phyloP scores from a whole-genome alignment of 2,113 vertebrate species.

The Leucoraja erinaceus region DNA sequence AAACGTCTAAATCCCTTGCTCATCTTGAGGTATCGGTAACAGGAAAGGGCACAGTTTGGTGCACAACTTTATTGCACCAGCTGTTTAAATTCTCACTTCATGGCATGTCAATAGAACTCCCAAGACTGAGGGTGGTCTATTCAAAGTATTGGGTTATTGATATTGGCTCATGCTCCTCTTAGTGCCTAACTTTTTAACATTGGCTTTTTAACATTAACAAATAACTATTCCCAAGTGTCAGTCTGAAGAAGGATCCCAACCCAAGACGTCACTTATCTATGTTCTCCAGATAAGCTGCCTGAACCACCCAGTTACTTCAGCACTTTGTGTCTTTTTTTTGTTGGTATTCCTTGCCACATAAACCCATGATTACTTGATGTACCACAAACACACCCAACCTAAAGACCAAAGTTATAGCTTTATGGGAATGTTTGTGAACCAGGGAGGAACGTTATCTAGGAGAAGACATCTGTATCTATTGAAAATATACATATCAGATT shows the following conservation, averaged over 20 bases:
- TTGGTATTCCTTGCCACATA: background rate
- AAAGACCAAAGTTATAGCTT: background rate
- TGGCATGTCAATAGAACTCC: background rate
- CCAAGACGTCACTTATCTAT: too few species aligned
- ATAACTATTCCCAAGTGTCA: background rate
- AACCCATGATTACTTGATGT: background rate
- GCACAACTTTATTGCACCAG: background rate
- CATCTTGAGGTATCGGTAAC: background rate
- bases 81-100: background rate
- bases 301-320: too few species aligned
- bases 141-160: background rate
- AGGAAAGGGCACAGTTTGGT: background rate
- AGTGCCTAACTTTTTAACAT: background rate
- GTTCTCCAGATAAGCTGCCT: too few species aligned
- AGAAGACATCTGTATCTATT: background rate
- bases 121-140: background rate
- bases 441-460: background rate
- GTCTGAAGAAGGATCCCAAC: too few species aligned
- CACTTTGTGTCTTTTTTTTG: too few species aligned
- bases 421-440: background rate
- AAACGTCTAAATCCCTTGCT: background rate
- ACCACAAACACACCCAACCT: too few species aligned
- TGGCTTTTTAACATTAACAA: background rate
- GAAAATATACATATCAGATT: background rate
- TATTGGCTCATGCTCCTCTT: background rate